Evolutionary conservation across 2,888 invertebrate species (phyloP).

Genomic region (Tenthredo amoena): DNA sequence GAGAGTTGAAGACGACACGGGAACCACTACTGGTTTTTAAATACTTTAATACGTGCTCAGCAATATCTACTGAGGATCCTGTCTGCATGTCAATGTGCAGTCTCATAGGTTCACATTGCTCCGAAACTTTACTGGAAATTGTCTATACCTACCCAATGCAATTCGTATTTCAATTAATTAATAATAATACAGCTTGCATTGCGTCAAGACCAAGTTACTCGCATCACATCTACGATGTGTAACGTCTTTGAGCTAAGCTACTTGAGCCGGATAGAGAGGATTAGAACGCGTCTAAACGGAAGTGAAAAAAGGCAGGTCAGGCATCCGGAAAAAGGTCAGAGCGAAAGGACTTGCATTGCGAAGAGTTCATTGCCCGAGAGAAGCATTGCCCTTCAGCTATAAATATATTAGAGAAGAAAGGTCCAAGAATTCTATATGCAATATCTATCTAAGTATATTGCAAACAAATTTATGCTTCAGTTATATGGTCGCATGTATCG

Average conservation of each 20-base stretch:
- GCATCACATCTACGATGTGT: no score
- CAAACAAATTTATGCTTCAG: neutral
- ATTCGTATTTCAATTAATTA: neutral
- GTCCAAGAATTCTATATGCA: neutral
- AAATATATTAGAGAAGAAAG: neutral
- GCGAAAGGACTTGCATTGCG: neutral
- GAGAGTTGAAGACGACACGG: neutral
- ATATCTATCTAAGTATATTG: neutral
- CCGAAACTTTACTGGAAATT: neutral
- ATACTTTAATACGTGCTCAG: constrained; percentile 38
- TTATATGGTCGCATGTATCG: neutral
- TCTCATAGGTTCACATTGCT: neutral
- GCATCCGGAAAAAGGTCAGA: neutral
- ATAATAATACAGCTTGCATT: neutral
- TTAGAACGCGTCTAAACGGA: neutral
- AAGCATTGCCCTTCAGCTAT: neutral
- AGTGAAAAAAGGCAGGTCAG: constrained; percentile 12
- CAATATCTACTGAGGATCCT: neutral
- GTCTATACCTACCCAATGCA: neutral
- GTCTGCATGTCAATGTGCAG: constrained; percentile 47
- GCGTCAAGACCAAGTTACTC: no score
- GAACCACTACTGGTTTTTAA: constrained; percentile 31
- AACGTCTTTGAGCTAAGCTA: neutral
- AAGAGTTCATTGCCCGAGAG: neutral
- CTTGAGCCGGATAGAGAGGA: constrained; percentile 1